Base-by-base conservation (phyloP, 1,140 invertebrate species). In the Drosophila trapezifrons region DNA sequence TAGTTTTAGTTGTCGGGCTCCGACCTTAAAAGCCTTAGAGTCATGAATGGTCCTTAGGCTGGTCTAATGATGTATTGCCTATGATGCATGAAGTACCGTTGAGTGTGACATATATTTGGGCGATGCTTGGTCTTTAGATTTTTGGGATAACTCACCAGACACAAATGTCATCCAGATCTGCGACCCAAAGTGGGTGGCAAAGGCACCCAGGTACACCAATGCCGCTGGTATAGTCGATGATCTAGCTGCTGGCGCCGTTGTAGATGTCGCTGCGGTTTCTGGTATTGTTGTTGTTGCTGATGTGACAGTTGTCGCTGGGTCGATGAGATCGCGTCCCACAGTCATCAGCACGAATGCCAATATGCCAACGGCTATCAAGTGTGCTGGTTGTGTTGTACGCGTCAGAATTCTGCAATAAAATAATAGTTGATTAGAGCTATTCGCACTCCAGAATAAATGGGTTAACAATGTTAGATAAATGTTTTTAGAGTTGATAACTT, bases 141-240 rank as follows among this genome's bases (percentile, higher is more conserved):
- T 10, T 12, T 8, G 1, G 8, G 10, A 7, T n/a, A 12, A 75
- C 84, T 92, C 92, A 96, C 96, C 96, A 75, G 96, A 97, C 27
- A 97, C 94, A 83, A 97, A 96, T 13, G 96, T 97, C 96, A 97
- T 97, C 96, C 96, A 97, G 64, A 97, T 94, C 92, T 97, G 96
- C 10, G 96, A 93, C 17, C 96, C 96, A 77, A 97, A 95, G 85
- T 97, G 96, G 46, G 95, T 94, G 38, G 95, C 94, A 72, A 97
- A 96, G 3, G 95, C 94, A 0, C 93, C 93, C 15, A 97, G 92
- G 90, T 97, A 97, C 10, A 96, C 90, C 32, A 97, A 93, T 17
- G 93, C 93, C 25, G 93, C 86, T 59, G 92, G 79, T 46, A 75
- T 92, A 10, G 52, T 62, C 29, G 57, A 51, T 27, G 74, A 42